A percentile compares a stretch with the other conserved stretches of the same genome.
Conservation (phyloP, 2,113 vertebrate species). For the Lampris megalopsis region DNA sequence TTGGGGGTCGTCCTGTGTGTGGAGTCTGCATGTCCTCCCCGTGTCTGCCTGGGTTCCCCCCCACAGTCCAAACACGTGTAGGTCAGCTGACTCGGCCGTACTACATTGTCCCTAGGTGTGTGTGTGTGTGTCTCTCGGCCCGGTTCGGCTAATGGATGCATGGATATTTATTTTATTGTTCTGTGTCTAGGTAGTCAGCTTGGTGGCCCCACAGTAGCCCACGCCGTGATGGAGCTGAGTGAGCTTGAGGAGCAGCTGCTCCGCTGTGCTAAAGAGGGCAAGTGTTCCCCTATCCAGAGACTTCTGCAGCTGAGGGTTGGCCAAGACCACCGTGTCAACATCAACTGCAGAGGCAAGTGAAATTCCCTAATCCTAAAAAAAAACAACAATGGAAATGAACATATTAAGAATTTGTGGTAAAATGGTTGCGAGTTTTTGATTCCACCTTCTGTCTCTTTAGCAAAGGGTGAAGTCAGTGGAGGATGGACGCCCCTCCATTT, state of each 20-base stretch:
- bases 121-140: no score
- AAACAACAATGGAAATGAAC: neutral
- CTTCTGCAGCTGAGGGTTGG: constrained; percentile 79
- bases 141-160: no score
- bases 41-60: no score
- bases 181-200: no score
- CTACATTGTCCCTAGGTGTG: no score
- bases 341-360: constrained; percentile 89
- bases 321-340: constrained; percentile 75
- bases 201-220: neutral
- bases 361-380: neutral
- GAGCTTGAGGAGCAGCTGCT: constrained; percentile 86
- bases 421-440: neutral
- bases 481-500: constrained; percentile 94
- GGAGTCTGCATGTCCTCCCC: no score
- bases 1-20: no score
- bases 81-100: no score
- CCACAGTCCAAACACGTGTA: no score
- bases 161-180: no score
- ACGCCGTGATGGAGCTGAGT: constrained; percentile 50
- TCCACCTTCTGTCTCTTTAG: constrained; percentile 65
- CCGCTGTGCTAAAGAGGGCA: constrained; percentile 85
- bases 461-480: constrained; percentile 82
- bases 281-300: constrained; percentile 76
- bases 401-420: neutral